A percentile compares a stretch with the other conserved stretches of the same genome.
These are phyloP conservation scores for human (Homo sapiens) DNA, from an alignment of 2,113 vertebrate species.

Conservation along the genomic window DNA sequence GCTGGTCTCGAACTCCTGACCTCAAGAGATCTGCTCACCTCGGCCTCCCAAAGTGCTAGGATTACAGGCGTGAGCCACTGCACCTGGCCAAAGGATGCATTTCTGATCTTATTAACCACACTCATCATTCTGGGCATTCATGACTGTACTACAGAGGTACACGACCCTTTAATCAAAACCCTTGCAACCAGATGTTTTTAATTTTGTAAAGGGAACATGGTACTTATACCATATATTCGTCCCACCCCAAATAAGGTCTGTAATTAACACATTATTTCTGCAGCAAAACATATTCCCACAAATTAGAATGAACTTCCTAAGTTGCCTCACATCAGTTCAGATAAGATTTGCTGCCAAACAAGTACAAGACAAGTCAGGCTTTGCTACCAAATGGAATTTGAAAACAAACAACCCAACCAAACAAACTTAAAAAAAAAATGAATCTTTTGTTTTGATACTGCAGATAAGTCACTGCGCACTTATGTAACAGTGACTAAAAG, in stretches of 20 bases:
- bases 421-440: neutral
- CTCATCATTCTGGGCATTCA: neutral
- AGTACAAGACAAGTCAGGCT: neutral
- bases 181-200: neutral
- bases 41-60: no score
- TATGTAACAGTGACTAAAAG: fast-evolving
- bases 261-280: slow-evolving; percentile 43
- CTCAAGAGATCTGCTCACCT: no score
- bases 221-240: neutral
- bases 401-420: neutral
- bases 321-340: neutral
- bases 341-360: neutral
- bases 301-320: neutral
- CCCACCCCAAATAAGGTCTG: neutral
- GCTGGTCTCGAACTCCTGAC: no score
- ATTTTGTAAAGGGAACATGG: neutral
- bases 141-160: neutral
- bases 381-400: neutral
- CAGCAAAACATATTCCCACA: neutral
- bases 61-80: no score
- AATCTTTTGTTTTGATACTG: neutral
- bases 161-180: neutral
- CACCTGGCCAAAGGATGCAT: no score
- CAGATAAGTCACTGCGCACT: neutral
- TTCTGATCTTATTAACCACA: neutral